A percentile compares a stretch with the other conserved stretches of the same genome.
Conservation (phyloP, 1,140 invertebrate species). For the Drosophila pachea region DNA sequence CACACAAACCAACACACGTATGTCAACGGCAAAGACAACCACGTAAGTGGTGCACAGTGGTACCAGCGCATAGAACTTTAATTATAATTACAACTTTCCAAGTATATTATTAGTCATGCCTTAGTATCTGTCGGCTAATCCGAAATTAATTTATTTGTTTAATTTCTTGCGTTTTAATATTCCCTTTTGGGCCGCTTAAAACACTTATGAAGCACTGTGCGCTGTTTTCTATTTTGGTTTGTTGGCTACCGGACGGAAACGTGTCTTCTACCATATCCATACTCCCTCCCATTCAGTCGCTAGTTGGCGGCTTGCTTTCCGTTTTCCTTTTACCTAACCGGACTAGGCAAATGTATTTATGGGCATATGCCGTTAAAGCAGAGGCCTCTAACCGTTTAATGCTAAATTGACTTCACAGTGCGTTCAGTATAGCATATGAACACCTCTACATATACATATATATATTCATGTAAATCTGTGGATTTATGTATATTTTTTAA, state of each 20-base stretch:
- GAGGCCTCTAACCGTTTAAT: conserved; percentile 57
- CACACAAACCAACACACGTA: conserved; percentile 22
- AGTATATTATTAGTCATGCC: too few species aligned
- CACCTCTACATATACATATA: background rate
- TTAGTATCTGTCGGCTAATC: too few species aligned
- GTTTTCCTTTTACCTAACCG: conserved; percentile 55
- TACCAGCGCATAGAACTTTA: background rate
- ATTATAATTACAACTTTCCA: background rate
- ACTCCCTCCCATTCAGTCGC: conserved; percentile 35
- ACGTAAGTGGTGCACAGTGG: conserved; percentile 30
- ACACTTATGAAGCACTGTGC: conserved; percentile 25
- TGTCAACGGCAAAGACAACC: conserved; percentile 22
- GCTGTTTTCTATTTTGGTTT: conserved; percentile 69
- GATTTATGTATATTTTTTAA: conserved; percentile 13
- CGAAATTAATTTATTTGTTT: too few species aligned
- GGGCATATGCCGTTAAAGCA: conserved; percentile 44
- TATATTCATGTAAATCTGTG: background rate
- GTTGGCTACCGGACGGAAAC: conserved; percentile 67
- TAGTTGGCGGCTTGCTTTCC: conserved; percentile 39
- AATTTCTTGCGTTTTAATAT: background rate
- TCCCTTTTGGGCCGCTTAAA: background rate
- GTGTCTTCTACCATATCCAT: conserved; percentile 60
- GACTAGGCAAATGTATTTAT: conserved; percentile 56
- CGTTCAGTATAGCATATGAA: conserved; percentile 30
- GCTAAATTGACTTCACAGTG: conserved; percentile 62